Base-by-base conservation (phyloP, 2,113 vertebrate species). In the Lophura nycthemera region DNA sequence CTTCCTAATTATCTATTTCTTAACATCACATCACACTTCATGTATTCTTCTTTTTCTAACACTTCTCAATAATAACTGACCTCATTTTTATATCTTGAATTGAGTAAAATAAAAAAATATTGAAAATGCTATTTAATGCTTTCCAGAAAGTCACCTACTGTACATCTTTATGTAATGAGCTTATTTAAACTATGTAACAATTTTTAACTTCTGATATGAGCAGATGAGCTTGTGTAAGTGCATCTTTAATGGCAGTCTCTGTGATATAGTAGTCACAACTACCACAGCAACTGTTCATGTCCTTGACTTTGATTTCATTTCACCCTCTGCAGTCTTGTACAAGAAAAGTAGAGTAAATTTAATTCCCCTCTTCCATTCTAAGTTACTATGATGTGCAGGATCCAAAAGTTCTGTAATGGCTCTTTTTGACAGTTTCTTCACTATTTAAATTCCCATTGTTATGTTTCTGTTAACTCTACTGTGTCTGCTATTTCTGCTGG, bases 401-500 rank as follows among this genome's bases (percentile, higher is more conserved):
- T 29, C 47, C 47, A 8, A 40, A 52, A 75, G 32, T 10, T 63
- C 4, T 40, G 10, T 18, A 67, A 43, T 2, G 11, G 6, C 32
- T 79, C 47, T 76, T 72, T 48, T 45, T 61, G 50, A 7, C 42
- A 91, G 17, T 30, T 48, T 47, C 38, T 75, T 45, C 12, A 10
- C 63, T 57, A 66, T 36, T 45, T 54, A 73, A n/a, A 22, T 43
- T 71, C 52, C 63, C 47, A 60, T 21, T 29, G 10, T 11, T 12
- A 5, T 21, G 45, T 57, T 48, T 77, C 34, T 25, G 11, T 8
- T 57, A 21, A 32, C 36, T 81, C 60, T 3, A 3, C n/a, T 42
- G 57, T 21, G 16, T 0, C 61, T 52, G 32, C 14, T 0, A 0
- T 67, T 79, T 63, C 29, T 15, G 4, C 45, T 17, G 63, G 12